Conservation (phyloP, 2,797 vertebrate species). For the Gephyroberyx darwinii region DNA sequence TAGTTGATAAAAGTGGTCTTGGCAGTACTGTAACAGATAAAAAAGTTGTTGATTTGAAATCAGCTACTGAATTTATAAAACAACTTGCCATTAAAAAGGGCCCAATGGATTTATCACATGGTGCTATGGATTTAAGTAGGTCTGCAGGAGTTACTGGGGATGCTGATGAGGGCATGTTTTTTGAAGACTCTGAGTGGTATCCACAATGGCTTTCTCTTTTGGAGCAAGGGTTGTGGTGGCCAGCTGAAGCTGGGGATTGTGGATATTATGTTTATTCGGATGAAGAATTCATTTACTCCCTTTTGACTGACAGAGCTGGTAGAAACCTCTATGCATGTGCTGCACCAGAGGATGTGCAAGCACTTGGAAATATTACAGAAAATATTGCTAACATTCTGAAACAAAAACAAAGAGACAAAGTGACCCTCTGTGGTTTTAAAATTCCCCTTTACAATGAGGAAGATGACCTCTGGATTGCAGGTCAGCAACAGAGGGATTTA, state of each 20-base stretch:
- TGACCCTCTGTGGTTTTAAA: constrained; percentile 92
- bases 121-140: constrained; percentile 85
- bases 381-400: constrained; percentile 79
- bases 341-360: constrained; percentile 81
- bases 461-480: constrained; percentile 78
- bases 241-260: constrained; percentile 90
- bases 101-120: constrained; percentile 85
- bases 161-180: constrained; percentile 77
- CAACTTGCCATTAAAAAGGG: constrained; percentile 82
- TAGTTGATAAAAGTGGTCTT: constrained; percentile 62
- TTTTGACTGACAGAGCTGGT: constrained; percentile 92
- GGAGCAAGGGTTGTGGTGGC: constrained; percentile 95
- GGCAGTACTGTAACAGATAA: constrained; percentile 64
- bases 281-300: constrained; percentile 90
- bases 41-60: constrained; percentile 76
- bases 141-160: constrained; percentile 75
- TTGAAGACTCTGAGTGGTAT: constrained; percentile 86
- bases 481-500: constrained; percentile 73
- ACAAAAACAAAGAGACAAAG: constrained; percentile 79
- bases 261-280: constrained; percentile 94
- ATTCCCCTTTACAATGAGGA: constrained; percentile 84
- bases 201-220: constrained; percentile 91
- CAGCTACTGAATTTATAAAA: constrained; percentile 80
- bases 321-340: constrained; percentile 90
- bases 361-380: constrained; percentile 80